Evolutionary conservation across 1,140 invertebrate species (phyloP).

Genomic region (Cotesia chilonis): DNA sequence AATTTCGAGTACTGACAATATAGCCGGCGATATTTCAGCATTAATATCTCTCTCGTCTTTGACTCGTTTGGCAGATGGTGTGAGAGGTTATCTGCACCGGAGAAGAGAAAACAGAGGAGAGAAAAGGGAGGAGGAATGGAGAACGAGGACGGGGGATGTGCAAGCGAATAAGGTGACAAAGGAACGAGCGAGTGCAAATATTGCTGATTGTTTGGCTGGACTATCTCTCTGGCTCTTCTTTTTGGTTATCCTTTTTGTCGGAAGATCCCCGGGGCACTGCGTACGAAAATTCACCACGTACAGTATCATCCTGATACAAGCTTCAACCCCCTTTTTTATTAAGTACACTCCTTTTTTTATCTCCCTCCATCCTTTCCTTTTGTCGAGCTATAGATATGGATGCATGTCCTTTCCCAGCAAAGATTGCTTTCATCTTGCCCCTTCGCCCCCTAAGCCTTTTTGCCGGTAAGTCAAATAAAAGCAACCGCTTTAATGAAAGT

Average conservation of each 20-base stretch:
- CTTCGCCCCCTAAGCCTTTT: constrained; percentile 21
- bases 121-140: too few relatives aligned
- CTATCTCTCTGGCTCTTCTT: constrained; percentile 23
- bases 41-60: constrained; percentile 29
- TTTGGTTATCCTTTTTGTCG: background rate
- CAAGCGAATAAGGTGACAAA: constrained; percentile 26
- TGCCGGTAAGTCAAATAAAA: constrained; percentile 36
- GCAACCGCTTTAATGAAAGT: constrained; percentile 34
- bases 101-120: constrained; percentile 12
- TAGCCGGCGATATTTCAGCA: constrained; percentile 29
- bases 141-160: background rate
- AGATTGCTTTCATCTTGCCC: constrained; percentile 36
- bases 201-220: constrained; percentile 37
- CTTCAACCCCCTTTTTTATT: too few relatives aligned
- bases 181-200: constrained; percentile 36
- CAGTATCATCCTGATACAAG: constrained; percentile 3
- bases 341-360: background rate
- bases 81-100: too few relatives aligned
- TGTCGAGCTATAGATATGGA: background rate
- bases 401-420: constrained; percentile 16
- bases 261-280: constrained; percentile 17
- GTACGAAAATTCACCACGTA: constrained; percentile 34
- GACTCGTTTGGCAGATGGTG: constrained; percentile 10
- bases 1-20: constrained; percentile 31
- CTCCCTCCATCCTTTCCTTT: background rate